Evolutionary conservation across 1,140 invertebrate species (phyloP).

Genomic region (Drosophila auraria): DNA sequence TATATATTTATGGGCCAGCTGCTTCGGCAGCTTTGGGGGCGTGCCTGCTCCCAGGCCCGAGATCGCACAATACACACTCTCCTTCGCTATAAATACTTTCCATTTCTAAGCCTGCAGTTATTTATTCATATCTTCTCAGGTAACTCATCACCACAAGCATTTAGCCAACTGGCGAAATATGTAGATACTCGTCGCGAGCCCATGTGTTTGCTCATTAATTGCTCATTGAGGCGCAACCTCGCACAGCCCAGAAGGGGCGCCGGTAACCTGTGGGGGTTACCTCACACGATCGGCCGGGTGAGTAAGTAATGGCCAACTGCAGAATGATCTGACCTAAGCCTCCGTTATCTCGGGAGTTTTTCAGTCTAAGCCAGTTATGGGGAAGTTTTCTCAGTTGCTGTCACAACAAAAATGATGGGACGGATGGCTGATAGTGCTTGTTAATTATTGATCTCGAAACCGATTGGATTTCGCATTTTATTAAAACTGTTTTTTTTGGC

Average conservation of each 20-base stretch:
- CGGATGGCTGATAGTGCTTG: neutral
- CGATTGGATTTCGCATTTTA: neutral
- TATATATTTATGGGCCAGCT: constrained; percentile 28
- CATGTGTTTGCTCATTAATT: constrained; percentile 19
- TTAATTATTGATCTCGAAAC: neutral
- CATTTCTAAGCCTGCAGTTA: constrained; percentile 14
- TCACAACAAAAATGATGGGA: too few relatives aligned
- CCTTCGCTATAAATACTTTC: neutral
- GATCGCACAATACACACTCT: constrained; percentile 6
- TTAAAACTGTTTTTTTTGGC: neutral
- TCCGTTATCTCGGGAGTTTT: neutral
- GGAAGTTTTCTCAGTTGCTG: too few relatives aligned
- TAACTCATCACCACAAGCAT: constrained; percentile 21
- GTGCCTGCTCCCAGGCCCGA: constrained; percentile 6
- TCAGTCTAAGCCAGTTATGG: neutral
- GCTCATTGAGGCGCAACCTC: constrained; percentile 10
- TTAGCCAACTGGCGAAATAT: constrained; percentile 44
- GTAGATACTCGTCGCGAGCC: neutral
- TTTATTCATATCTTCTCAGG: constrained; percentile 3
- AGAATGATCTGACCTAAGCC: constrained; percentile 32
- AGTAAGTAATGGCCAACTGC: constrained; percentile 33
- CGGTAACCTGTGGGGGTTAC: neutral
- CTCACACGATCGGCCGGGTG: neutral
- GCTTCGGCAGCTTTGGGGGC: constrained; percentile 25
- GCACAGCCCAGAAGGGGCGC: neutral